A percentile compares a stretch with the other conserved stretches of the same genome.
Evolutionary conservation across 2,888 invertebrate species (phyloP).

Genomic region (Chalcosyrphus nemorum): DNA sequence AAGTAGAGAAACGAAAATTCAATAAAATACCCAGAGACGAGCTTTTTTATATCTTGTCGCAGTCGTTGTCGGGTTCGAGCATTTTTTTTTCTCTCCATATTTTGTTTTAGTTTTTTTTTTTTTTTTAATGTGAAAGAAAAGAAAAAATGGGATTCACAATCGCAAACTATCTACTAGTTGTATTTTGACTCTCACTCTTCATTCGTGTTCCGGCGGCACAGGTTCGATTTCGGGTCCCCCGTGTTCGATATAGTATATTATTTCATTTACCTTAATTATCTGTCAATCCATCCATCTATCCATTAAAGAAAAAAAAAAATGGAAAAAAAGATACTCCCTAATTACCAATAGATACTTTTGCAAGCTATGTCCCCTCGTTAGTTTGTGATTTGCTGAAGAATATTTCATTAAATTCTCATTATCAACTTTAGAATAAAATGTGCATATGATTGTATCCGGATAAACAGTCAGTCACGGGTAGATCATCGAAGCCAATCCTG

Average conservation of each 20-base stretch:
- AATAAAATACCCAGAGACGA: conserved; percentile 62
- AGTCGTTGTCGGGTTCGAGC: conserved; percentile 75
- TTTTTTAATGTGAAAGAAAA: conserved; percentile 66
- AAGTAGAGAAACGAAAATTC: conserved; percentile 35
- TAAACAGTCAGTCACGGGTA: conserved; percentile 41
- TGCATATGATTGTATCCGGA: conserved; percentile 32
- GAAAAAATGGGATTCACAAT: conserved; percentile 71
- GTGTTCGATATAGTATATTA: conserved; percentile 29
- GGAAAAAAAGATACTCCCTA: conserved; percentile 3
- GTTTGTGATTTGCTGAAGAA: conserved; percentile 50
- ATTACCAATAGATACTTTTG: conserved; percentile 17
- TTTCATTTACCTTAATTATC: conserved; percentile 47
- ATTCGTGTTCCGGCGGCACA: conserved; percentile 81
- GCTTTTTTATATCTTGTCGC: conserved; percentile 64
- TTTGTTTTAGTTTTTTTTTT: conserved; percentile 74
- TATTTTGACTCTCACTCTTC: conserved; percentile 80
- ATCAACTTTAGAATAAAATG: conserved; percentile 12
- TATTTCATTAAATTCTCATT: conserved; percentile 49
- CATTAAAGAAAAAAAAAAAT: not conserved
- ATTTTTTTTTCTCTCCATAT: conserved; percentile 75
- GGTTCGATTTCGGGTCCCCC: conserved; percentile 78
- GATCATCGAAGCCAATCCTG: conserved; percentile 24
- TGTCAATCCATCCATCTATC: not conserved
- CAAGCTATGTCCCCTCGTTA: conserved; percentile 39
- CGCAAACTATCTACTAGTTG: conserved; percentile 74